Evolutionary conservation across 1,140 invertebrate genomes (phyloP), one percentile per base, ranked within the genome.

Genomic region (Periplaneta americana): DNA sequence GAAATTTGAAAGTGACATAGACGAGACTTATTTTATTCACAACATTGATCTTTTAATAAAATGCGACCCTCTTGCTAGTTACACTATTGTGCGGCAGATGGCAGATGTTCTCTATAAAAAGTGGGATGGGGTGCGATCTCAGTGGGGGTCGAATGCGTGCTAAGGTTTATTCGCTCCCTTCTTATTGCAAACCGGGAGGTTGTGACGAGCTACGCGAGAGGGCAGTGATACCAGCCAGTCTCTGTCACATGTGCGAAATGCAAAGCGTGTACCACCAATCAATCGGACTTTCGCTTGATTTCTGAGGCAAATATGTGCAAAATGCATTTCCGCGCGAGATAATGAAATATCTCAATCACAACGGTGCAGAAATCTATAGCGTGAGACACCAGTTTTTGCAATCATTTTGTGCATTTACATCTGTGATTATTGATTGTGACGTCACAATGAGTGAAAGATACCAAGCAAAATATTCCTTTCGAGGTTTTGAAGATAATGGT

Each of bases 401-500:
- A n/a, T n/a, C n/a, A n/a, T n/a, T n/a, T n/a, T 66, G 22, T n/a
- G n/a, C 48, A 22, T 28, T 66, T n/a, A 66, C 4, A 11, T n/a
- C 48, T 66, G 48, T 66, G 48, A n/a, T 66, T 66, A 66, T 66
- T 66, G 48, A 66, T 66, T 66, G 48, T 66, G 48, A 66, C n/a
- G 48, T 66, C 48, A 66, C 48, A 66, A 78, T 78, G 76, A 28
- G 36, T 36, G 76, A 78, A 36, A 34, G 35, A 35, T 78, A 78
- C 31, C 35, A 31, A 28, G 76, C 76, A n/a, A 78, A 78, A 36
- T 36, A 78, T 39, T 37, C 76, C 13, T 78, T 78, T 78, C 36
- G 76, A 31, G 76, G 76, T 34, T 34, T 78, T 10, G 28, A 34
- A 28, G 36, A 36, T 13, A 34, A 34, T 36, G 3, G 9, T 78